Percentiles rank a stretch among this genome's conserved stretches.
Conservation (phyloP, 2,797 vertebrate genomes). For the Oceanodroma leucorhoa region DNA sequence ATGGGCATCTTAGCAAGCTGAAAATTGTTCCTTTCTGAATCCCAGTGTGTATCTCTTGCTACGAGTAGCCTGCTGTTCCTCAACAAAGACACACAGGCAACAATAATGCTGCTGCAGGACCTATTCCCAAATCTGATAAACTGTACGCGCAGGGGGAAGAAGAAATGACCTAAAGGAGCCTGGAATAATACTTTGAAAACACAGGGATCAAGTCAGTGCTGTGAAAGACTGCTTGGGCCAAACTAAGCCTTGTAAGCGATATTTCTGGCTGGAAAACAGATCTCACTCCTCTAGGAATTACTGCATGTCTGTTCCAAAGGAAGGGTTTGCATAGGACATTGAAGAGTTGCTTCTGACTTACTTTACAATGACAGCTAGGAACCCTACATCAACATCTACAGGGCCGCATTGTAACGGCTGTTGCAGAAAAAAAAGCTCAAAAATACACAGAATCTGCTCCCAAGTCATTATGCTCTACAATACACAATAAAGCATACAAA, state of each 20-base stretch:
- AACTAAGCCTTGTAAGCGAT: not conserved
- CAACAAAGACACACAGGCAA: not conserved
- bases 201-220: not conserved
- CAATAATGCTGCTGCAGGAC: not conserved
- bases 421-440: not conserved
- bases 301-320: not conserved
- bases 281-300: not conserved
- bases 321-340: not conserved
- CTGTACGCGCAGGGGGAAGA: rapidly evolving
- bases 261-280: not conserved
- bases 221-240: not conserved
- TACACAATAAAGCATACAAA: not conserved
- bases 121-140: not conserved
- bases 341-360: not conserved
- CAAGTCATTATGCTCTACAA: not conserved
- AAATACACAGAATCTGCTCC: not conserved
- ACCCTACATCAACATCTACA: not conserved
- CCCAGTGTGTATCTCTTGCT: not conserved
- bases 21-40: conserved; percentile 34
- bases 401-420: rapidly evolving
- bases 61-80: not conserved
- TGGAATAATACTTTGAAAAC: not conserved
- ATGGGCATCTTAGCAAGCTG: not conserved
- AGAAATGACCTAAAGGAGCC: not conserved
- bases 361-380: not conserved